Base-by-base conservation (phyloP, 1,140 invertebrate genomes). In the Drusus annulatus region DNA sequence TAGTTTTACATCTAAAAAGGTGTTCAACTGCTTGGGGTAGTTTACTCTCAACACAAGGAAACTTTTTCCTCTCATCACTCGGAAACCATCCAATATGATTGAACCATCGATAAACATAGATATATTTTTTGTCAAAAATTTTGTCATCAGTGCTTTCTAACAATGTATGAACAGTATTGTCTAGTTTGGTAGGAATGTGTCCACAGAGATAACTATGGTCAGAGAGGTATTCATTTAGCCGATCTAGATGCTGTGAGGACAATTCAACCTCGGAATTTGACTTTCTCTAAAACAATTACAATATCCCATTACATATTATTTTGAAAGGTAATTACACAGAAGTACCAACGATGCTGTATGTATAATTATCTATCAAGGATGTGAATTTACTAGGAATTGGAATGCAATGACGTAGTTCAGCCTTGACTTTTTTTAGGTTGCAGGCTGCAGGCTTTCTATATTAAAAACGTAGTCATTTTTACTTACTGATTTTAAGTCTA, bases 31-130 rank as follows among this genome's bases (percentile, higher is more conserved):
- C 80, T 76, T 85, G 84, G 63, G 78, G 76, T 78, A 85, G 80
- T 82, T 85, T 84, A 82, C 82, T 50, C 36, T 45, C 36, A 80
- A 78, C 81, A 81, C 80, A 82, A 80, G 88, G 86, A 83, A 92
- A 90, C 79, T 84, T 83, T 82, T 82, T 79, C 83, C 87, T 87
- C 86, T 93, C 91, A 71, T 84, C 85, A 63, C 84, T 83, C 84
- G 87, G 88, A 86, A 91, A 93, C 86, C 90, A 93, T 86, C 87
- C 85, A 85, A 93, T 91, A 87, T 93, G 91, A 86, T 86, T 84
- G 85, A 88, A 91, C 92, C 92, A 93, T 86, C 92, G 89, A 84
- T 86, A 88, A 76, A 93, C 84, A 82, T 92, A 84, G 31, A 81
- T 76, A 85, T 88, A 84, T 86, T 87, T 85, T 86, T 87, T 85